Conservation (phyloP, 2,797 vertebrate species). For the Distichodus sexfasciatus region DNA sequence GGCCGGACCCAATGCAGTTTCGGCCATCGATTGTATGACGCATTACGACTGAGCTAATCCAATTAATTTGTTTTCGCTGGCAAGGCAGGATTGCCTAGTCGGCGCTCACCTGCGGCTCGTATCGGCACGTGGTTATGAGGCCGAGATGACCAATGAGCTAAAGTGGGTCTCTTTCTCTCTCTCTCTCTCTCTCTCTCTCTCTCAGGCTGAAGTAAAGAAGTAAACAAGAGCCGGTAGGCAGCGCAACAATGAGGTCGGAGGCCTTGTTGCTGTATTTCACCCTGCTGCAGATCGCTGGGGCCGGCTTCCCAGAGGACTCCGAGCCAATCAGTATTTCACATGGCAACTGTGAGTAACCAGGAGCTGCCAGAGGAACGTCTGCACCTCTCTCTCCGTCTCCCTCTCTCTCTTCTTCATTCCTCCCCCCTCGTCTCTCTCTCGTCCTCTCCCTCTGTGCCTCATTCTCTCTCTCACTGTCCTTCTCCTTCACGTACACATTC, state of each 20-base stretch:
- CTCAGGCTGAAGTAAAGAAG: conserved; percentile 88
- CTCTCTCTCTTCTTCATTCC: conserved; percentile 43
- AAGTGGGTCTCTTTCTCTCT: conserved; percentile 13
- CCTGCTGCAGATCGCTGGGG: conserved; percentile 91
- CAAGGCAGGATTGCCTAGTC: conserved; percentile 58
- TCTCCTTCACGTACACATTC: conserved; percentile 37
- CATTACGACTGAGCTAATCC: conserved; percentile 67
- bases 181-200: conserved; percentile 15
- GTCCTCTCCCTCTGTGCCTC: conserved; percentile 37
- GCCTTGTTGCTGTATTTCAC: conserved; percentile 96
- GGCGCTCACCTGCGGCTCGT: not conserved
- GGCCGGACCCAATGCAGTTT: conserved; percentile 53
- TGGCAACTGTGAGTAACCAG: conserved; percentile 72
- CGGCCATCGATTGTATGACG: conserved; percentile 71
- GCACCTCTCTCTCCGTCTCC: not conserved
- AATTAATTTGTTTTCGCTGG: conserved; percentile 65
- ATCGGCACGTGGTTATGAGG: not conserved
- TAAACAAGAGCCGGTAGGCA: conserved; percentile 71
- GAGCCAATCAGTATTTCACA: conserved; percentile 99
- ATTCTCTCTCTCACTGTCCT: conserved; percentile 15
- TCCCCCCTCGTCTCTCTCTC: not conserved
- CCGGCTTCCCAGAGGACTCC: conserved; percentile 97
- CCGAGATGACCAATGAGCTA: not conserved
- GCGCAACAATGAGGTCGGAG: conserved; percentile 98
- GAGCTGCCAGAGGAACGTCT: conserved; percentile 24